Percentiles rank a stretch among this genome's conserved stretches.
phyloP scores from a whole-genome alignment of 1,140 invertebrate genomes.

The Procambarus clarkii region DNA sequence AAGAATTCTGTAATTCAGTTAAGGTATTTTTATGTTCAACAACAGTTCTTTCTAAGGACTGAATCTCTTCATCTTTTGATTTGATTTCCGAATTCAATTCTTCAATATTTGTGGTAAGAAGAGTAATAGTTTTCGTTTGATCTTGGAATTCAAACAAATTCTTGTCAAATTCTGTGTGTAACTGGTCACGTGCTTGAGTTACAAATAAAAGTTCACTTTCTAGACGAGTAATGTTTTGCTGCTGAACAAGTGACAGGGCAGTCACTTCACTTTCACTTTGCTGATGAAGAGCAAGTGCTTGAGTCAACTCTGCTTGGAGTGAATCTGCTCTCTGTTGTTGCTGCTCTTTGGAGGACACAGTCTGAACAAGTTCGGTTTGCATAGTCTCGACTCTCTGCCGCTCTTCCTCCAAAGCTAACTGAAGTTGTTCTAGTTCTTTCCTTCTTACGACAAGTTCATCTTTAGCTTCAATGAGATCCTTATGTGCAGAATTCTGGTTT shows the following conservation, averaged over 20 bases:
- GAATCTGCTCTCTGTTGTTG: conserved; percentile 31
- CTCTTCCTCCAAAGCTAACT: conserved; percentile 6
- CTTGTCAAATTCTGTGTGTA: conserved; percentile 22
- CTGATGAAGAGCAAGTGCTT: conserved; percentile 25
- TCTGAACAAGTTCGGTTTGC: conserved; percentile 34
- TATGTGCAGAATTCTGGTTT: background rate
- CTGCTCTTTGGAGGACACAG: conserved; percentile 21
- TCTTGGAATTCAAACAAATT: conserved; percentile 3
- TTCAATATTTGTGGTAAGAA: conserved; percentile 36
- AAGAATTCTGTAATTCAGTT: conserved; percentile 15
- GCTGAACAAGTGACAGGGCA: conserved; percentile 33
- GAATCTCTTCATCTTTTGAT: conserved; percentile 54
- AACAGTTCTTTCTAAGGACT: conserved; percentile 18
- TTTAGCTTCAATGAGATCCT: conserved; percentile 15
- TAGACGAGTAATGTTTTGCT: conserved; percentile 42
- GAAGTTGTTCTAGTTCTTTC: conserved; percentile 3
- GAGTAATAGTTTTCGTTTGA: background rate
- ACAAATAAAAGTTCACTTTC: conserved; percentile 35
- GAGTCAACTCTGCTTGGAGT: conserved; percentile 35
- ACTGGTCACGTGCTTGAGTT: conserved; percentile 32
- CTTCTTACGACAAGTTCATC: conserved; percentile 7
- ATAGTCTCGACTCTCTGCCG: conserved; percentile 28
- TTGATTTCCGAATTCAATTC: conserved; percentile 13
- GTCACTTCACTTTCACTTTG: conserved; percentile 46
- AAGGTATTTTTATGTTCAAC: conserved; percentile 25